phyloP scores from a whole-genome alignment of 2,888 invertebrate species.

The Uropetala carovei region DNA sequence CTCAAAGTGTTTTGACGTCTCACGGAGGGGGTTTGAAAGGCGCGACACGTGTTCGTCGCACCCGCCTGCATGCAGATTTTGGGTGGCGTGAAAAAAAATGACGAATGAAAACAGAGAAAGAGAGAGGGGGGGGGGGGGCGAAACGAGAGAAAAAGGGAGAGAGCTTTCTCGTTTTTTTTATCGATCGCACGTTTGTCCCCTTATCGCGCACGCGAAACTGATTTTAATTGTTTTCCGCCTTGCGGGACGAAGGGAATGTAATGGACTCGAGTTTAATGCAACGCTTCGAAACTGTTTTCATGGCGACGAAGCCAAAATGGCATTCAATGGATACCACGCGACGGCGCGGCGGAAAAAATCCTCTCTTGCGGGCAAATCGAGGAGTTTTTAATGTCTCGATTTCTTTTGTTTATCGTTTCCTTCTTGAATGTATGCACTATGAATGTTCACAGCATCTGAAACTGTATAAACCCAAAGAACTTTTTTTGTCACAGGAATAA shows the following conservation, averaged over 20 bases:
- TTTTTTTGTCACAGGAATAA: neutral
- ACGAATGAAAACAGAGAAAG: neutral
- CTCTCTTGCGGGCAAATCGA: neutral
- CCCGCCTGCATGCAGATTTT: neutral
- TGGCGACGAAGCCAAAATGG: constrained; percentile 6
- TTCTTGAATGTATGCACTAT: neutral
- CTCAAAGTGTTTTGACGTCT: neutral
- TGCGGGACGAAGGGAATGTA: neutral
- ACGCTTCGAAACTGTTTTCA: constrained; percentile 17
- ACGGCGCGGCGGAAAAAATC: neutral
- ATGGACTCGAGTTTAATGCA: neutral
- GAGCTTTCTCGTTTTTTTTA: neutral
- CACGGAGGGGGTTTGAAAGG: neutral
- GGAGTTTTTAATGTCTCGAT: neutral
- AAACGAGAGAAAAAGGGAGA: neutral
- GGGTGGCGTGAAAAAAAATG: neutral
- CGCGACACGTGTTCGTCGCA: neutral
- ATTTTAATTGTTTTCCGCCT: constrained; percentile 37
- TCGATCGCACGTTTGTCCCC: constrained; percentile 35
- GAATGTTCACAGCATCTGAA: neutral
- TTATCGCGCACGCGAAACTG: constrained; percentile 56
- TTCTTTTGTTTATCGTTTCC: no score
- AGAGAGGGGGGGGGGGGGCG: neutral
- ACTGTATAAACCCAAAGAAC: neutral
- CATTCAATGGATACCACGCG: constrained; percentile 26